Percentiles rank a stretch among this genome's conserved stretches.
phyloP scores from a whole-genome alignment of 2,888 invertebrate species.

The Drosophila histrio region DNA sequence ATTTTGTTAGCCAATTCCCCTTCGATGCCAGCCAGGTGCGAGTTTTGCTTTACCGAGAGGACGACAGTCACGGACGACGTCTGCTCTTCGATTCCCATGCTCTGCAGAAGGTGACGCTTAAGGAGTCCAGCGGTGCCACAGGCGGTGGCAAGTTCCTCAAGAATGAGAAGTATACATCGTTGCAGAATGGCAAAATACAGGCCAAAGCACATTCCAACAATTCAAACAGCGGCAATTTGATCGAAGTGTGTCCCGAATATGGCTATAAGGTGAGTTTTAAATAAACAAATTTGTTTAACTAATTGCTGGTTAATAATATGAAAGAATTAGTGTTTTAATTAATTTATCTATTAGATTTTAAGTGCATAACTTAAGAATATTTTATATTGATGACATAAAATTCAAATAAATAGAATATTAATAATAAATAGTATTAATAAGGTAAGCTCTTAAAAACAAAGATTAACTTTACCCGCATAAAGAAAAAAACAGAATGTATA shows the following conservation, averaged over 20 bases:
- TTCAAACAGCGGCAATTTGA: slow-evolving; percentile 82
- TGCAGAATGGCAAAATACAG: slow-evolving; percentile 66
- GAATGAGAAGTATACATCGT: slow-evolving; percentile 58
- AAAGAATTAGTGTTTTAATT: too few species aligned
- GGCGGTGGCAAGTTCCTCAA: slow-evolving; percentile 63
- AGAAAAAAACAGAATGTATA: too few species aligned
- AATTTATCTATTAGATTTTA: too few species aligned
- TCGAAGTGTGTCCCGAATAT: slow-evolving; percentile 88
- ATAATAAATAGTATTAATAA: too few species aligned
- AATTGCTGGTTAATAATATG: too few species aligned
- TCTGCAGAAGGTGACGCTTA: slow-evolving; percentile 86
- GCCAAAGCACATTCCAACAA: slow-evolving; percentile 76
- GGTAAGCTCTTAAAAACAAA: too few species aligned
- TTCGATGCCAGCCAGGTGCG: slow-evolving; percentile 90
- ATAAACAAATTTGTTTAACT: too few species aligned
- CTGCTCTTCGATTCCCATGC: slow-evolving; percentile 93
- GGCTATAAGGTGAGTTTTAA: slow-evolving; percentile 87
- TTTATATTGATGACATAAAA: too few species aligned
- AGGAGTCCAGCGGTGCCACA: slow-evolving; percentile 57
- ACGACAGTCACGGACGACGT: slow-evolving; percentile 92
- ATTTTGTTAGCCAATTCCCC: slow-evolving; percentile 85
- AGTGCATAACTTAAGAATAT: too few species aligned
- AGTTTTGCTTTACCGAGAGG: slow-evolving; percentile 93
- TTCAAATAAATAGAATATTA: too few species aligned
- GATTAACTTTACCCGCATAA: too few species aligned